These are phyloP conservation scores for Lepisosteus osseus DNA, from an alignment of 2,113 vertebrate species.

Conservation along the genomic window DNA sequence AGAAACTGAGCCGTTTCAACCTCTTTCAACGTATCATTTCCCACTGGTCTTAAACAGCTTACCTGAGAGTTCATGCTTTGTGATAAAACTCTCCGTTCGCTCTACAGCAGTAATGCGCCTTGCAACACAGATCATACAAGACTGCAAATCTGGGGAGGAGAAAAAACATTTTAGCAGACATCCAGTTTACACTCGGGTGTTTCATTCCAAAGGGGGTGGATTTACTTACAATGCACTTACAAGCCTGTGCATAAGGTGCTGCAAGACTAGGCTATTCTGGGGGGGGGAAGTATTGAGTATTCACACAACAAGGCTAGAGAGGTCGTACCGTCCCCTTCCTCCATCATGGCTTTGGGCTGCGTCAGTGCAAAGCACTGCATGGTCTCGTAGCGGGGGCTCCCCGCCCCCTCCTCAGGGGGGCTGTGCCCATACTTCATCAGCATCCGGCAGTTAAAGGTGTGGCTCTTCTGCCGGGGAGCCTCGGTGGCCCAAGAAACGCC, in stretches of 20 bases:
- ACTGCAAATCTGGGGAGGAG: slow-evolving; percentile 81
- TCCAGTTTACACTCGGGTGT: too few species aligned
- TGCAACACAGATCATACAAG: slow-evolving; percentile 97
- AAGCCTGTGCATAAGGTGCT: too few species aligned
- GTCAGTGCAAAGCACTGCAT: slow-evolving; percentile 98
- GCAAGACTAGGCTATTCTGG: too few species aligned
- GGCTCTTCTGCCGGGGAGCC: slow-evolving; percentile 86
- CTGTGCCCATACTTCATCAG: slow-evolving; percentile 78
- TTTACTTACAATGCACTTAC: too few species aligned
- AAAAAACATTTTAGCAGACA: not conserved
- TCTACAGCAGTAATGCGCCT: slow-evolving; percentile 84
- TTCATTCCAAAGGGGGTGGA: too few species aligned
- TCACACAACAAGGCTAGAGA: too few species aligned
- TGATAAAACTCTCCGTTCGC: slow-evolving; percentile 90
- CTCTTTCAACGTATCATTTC: too few species aligned
- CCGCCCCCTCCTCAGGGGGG: slow-evolving; percentile 70
- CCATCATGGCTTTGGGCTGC: slow-evolving; percentile 94
- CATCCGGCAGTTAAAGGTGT: slow-evolving; percentile 96
- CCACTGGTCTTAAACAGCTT: slow-evolving; percentile 32
- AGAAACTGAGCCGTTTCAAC: too few species aligned
- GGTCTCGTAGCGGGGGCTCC: slow-evolving; percentile 83
- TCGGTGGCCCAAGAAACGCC: slow-evolving; percentile 88
- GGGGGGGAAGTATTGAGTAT: too few species aligned
- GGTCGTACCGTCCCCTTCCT: slow-evolving; percentile 89
- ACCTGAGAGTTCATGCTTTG: slow-evolving; percentile 94